Conservation (phyloP, 1,140 invertebrate genomes). For the Formica exsecta region DNA sequence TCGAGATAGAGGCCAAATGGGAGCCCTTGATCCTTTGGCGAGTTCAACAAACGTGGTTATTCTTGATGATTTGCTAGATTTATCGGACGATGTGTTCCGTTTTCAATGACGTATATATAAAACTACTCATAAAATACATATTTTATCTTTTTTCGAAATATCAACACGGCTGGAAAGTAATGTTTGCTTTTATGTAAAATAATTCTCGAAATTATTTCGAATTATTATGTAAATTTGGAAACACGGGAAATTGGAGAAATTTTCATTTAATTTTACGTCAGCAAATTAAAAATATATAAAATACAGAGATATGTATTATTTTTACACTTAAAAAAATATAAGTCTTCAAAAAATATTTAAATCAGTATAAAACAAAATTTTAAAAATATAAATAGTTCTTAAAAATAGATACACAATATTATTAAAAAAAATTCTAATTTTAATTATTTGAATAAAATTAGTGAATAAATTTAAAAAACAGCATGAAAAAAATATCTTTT, state of each 20-base stretch:
- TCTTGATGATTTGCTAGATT: constrained; percentile 63
- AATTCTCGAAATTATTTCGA: neutral
- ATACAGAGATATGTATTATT: neutral
- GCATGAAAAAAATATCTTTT: neutral
- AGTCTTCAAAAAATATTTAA: neutral
- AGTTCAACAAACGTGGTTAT: constrained; percentile 66
- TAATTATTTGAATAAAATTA: neutral
- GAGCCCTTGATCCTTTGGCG: constrained; percentile 68
- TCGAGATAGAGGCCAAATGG: constrained; percentile 35
- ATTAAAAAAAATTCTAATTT: neutral
- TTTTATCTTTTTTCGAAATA: constrained; percentile 35
- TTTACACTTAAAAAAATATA: neutral
- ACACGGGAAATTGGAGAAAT: neutral
- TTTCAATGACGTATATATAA: constrained; percentile 29
- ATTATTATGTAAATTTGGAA: neutral
- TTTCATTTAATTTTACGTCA: neutral
- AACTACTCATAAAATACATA: constrained; percentile 10
- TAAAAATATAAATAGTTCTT: neutral
- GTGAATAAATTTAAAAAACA: neutral
- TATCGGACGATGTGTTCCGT: constrained; percentile 31
- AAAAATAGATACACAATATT: neutral
- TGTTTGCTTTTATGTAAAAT: neutral
- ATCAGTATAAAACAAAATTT: neutral
- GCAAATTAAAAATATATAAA: neutral
- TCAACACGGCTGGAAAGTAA: neutral